phyloP scores from a whole-genome alignment of 2,113 vertebrate species.

The Tichodroma muraria region DNA sequence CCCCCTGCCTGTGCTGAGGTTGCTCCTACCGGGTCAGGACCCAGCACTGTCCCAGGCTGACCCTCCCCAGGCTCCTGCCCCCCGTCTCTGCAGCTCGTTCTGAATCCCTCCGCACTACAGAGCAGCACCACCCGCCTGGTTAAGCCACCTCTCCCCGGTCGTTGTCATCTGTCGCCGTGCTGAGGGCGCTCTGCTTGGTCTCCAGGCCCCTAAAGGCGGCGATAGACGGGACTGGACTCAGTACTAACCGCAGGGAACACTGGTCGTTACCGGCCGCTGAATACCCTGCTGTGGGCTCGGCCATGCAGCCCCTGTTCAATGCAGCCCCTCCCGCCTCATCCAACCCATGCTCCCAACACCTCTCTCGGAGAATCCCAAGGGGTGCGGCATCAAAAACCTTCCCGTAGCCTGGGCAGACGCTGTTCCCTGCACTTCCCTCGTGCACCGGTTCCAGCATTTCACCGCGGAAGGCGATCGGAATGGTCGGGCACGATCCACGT shows the following conservation, averaged over 20 bases:
- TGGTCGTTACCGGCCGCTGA: fast-evolving
- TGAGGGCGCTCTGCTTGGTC: neutral
- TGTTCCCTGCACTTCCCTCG: fast-evolving
- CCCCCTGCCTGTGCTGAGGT: neutral
- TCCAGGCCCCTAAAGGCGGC: neutral
- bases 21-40: neutral
- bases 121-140: neutral
- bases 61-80: too few species aligned
- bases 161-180: neutral
- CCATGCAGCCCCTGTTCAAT: neutral
- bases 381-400: neutral
- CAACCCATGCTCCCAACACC: neutral
- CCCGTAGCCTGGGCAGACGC: neutral
- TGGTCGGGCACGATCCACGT: neutral
- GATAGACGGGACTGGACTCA: neutral
- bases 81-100: neutral
- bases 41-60: neutral
- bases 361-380: neutral
- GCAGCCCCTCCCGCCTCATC: neutral
- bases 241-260: neutral
- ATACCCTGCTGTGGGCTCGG: neutral
- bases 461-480: too few species aligned
- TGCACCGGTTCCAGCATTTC: neutral
- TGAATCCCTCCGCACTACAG: neutral
- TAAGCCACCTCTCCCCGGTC: neutral